A percentile compares a stretch with the other conserved stretches of the same genome.
Evolutionary conservation across 2,888 invertebrate species (phyloP).

Genomic region (Gibbula magus): DNA sequence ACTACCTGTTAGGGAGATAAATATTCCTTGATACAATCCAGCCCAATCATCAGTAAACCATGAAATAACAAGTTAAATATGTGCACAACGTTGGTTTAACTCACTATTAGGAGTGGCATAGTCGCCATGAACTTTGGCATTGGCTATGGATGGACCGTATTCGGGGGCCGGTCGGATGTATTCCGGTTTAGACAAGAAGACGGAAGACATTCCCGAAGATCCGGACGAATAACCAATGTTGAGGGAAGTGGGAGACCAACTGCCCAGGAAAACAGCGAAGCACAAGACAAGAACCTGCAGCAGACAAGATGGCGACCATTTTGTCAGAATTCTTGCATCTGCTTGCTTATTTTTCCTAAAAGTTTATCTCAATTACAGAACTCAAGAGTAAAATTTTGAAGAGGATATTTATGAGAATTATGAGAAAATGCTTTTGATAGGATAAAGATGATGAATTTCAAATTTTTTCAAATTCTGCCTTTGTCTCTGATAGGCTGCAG

Average conservation of each 20-base stretch:
- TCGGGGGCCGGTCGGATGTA: conserved; percentile 55
- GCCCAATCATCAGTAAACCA: neutral
- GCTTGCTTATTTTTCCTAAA: conserved; percentile 12
- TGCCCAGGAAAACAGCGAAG: conserved; percentile 74
- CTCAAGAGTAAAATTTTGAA: neutral
- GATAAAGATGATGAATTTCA: neutral
- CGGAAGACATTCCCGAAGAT: conserved; percentile 28
- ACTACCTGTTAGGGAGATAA: too few species aligned
- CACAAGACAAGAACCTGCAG: conserved; percentile 70
- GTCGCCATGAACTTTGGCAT: conserved; percentile 52
- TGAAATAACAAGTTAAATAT: neutral
- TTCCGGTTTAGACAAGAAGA: conserved; percentile 54
- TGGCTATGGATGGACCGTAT: conserved; percentile 61
- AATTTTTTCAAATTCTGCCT: neutral
- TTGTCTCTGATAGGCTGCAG: neutral
- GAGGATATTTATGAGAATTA: neutral
- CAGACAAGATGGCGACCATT: conserved; percentile 22
- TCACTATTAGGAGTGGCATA: conserved; percentile 69
- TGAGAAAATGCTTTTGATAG: neutral
- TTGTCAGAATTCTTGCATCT: conserved; percentile 10
- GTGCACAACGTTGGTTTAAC: conserved; percentile 37
- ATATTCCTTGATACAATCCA: too few species aligned
- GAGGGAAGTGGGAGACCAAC: conserved; percentile 70
- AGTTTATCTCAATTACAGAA: neutral
- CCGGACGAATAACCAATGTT: conserved; percentile 67